Percentiles rank a stretch among this genome's conserved stretches.
These are phyloP conservation scores for Ceratina japonica DNA, from an alignment of 1,140 invertebrate genomes.

Conservation along the genomic window DNA sequence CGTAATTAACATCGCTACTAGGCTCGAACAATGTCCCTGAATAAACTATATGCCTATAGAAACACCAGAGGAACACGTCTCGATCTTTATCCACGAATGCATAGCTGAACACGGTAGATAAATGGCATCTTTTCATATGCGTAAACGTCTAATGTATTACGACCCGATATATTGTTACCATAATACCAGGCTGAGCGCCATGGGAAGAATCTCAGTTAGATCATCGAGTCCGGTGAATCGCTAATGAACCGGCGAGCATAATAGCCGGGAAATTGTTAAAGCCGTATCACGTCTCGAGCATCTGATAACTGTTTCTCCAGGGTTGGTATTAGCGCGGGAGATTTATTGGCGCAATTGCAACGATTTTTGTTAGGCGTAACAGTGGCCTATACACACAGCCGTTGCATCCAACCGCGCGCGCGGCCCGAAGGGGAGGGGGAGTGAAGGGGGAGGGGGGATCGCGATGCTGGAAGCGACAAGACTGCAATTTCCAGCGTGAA, in stretches of 20 bases:
- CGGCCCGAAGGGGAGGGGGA: conserved; percentile 20
- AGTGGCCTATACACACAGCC: conserved; percentile 6
- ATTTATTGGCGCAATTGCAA: conserved; percentile 56
- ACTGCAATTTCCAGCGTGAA: conserved; percentile 53
- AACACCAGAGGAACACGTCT: not conserved
- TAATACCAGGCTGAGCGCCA: conserved; percentile 37
- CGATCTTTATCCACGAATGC: not conserved
- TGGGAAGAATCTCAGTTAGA: conserved; percentile 24
- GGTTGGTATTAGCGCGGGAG: conserved; percentile 52
- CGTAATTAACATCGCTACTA: not conserved
- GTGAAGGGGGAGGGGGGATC: too few species aligned
- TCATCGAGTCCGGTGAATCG: conserved; percentile 53
- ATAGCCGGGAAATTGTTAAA: conserved; percentile 62
- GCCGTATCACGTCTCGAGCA: conserved; percentile 54
- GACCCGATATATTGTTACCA: conserved; percentile 12
- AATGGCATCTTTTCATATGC: conserved; percentile 5
- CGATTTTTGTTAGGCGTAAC: conserved; percentile 32
- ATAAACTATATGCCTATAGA: not conserved
- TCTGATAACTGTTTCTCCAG: conserved; percentile 60
- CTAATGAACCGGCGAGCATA: conserved; percentile 56
- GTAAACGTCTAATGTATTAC: conserved; percentile 13
- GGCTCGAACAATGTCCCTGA: not conserved
- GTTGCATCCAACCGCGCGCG: not conserved
- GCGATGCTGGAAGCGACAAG: conserved; percentile 29
- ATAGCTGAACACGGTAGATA: not conserved